Base-by-base conservation (phyloP, 53 echinoderm and acorn worm genomes). In the Echinarachnius parma region DNA sequence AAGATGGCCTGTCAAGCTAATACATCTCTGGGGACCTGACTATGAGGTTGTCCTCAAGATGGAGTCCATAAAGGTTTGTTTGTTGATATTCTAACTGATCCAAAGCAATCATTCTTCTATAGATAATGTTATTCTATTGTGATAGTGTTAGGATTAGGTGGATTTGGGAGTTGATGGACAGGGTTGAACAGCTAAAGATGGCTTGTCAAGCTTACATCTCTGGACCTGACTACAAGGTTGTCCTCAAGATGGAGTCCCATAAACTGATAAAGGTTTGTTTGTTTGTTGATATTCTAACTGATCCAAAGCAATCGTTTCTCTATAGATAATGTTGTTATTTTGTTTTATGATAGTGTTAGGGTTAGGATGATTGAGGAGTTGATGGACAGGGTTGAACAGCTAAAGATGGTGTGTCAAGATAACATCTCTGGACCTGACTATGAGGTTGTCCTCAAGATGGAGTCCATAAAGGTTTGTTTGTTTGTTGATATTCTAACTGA, bases 391-490 rank as follows among this genome's bases (percentile, higher is more conserved):
- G 75, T 78, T 48, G 90, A 86, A 31, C 79, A 79, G 28, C 76
- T 82, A 22, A 74, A 74, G 52, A 66, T 65, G 4, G 26, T 58
- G 1, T 86, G 90, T 60, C 86, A 90, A 29, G 28, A 63, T 8
- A 36, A 49, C 19, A 64, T 85, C 32, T 66, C 64, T 18, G 76
- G 90, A 14, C 82, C 79, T 2, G 86, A 90, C 52, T 79, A 82
- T 57, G 86, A 86, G 34, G 26, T 90, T 7, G 79, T 90, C 4
- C 79, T 60, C 26, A 78, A 85, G 46, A 90, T 86, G 78, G 66
- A 78, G 13, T 77, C 75, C 27, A 32, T 90, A n/a, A 75, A 90
- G 90, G 90, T 90, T n/a, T n/a, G n/a, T n/a, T n/a, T n/a, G n/a
- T n/a, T n/a, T n/a, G n/a, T n/a, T n/a, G n/a, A n/a, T n/a, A n/a